Evolutionary conservation across 2,888 invertebrate species (phyloP).

Genomic region (Pseudococcus jackbeardsleyi): DNA sequence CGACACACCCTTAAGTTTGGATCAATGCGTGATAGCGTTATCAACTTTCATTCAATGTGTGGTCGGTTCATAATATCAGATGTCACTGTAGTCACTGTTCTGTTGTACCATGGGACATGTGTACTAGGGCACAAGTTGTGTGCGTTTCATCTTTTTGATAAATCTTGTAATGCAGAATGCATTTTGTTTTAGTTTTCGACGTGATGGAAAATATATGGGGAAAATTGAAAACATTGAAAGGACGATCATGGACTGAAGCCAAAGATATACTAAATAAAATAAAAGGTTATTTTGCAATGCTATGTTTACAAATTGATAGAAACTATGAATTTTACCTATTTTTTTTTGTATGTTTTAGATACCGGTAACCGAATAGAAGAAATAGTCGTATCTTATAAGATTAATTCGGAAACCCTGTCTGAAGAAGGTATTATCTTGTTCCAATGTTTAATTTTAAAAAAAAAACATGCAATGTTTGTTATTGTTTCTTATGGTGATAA

Average conservation of each 20-base stretch:
- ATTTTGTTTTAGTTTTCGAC: slow-evolving; percentile 38
- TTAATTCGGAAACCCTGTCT: slow-evolving; percentile 56
- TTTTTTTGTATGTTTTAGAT: slow-evolving; percentile 46
- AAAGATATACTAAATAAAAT: slow-evolving; percentile 61
- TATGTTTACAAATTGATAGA: not conserved
- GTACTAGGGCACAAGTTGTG: not conserved
- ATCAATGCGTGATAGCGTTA: slow-evolving; percentile 32
- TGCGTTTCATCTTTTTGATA: not conserved
- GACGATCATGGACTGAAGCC: slow-evolving; percentile 60
- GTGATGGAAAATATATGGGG: slow-evolving; percentile 63
- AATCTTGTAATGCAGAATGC: not conserved
- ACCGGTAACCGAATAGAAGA: slow-evolving; percentile 48
- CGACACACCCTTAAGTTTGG: slow-evolving; percentile 58
- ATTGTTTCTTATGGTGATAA: too few relatives aligned
- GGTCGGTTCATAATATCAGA: not conserved
- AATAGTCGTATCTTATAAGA: slow-evolving; percentile 42
- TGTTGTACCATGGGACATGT: not conserved
- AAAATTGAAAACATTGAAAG: slow-evolving; percentile 55
- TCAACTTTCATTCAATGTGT: slow-evolving; percentile 12
- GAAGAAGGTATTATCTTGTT: slow-evolving; percentile 35
- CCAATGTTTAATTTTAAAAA: not conserved
- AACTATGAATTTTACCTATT: slow-evolving; percentile 1
- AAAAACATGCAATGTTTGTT: not conserved
- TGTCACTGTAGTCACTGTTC: slow-evolving; percentile 15
- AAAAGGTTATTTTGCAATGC: slow-evolving; percentile 42